These are phyloP conservation scores for Karalla daura DNA, from an alignment of 2,797 vertebrate species.

Conservation along the genomic window DNA sequence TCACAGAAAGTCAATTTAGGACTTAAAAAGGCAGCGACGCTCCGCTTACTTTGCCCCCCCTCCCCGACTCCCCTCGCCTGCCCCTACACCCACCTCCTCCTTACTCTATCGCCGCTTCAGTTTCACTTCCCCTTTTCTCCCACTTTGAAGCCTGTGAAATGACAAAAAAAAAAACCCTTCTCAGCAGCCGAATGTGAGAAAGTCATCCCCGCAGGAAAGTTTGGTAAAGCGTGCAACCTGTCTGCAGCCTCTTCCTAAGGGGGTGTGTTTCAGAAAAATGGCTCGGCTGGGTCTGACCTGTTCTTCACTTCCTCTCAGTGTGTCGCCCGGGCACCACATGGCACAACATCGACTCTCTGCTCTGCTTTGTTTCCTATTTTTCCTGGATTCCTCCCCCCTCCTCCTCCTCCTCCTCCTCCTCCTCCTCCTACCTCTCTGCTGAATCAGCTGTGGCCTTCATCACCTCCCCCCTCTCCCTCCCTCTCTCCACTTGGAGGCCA, in stretches of 20 bases:
- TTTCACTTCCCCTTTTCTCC: constrained; percentile 14
- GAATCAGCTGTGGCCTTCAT: constrained; percentile 59
- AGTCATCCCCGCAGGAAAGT: constrained; percentile 55
- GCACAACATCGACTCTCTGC: constrained; percentile 16
- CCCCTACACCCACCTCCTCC: not conserved
- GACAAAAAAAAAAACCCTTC: constrained; percentile 31
- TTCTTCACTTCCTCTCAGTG: constrained; percentile 21
- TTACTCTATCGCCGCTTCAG: constrained; percentile 35
- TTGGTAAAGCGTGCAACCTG: constrained; percentile 28
- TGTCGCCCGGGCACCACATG: not conserved
- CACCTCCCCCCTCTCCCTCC: constrained; percentile 10
- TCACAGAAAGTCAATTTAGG: constrained; percentile 81
- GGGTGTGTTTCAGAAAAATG: not conserved
- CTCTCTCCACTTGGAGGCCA: constrained; percentile 39
- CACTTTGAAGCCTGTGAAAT: constrained; percentile 64
- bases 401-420: not conserved
- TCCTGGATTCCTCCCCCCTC: not conserved
- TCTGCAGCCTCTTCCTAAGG: constrained; percentile 33
- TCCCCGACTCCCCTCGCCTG: not conserved
- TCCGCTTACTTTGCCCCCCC: constrained; percentile 46
- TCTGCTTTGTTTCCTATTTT: not conserved
- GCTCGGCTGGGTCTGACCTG: constrained; percentile 5
- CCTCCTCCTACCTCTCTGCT: too few relatives aligned
- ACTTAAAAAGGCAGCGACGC: constrained; percentile 76
- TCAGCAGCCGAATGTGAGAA: constrained; percentile 49